Evolutionary conservation across 1,140 invertebrate genomes (phyloP), one percentile per base, ranked within the genome.

Genomic region (Atta colombica): DNA sequence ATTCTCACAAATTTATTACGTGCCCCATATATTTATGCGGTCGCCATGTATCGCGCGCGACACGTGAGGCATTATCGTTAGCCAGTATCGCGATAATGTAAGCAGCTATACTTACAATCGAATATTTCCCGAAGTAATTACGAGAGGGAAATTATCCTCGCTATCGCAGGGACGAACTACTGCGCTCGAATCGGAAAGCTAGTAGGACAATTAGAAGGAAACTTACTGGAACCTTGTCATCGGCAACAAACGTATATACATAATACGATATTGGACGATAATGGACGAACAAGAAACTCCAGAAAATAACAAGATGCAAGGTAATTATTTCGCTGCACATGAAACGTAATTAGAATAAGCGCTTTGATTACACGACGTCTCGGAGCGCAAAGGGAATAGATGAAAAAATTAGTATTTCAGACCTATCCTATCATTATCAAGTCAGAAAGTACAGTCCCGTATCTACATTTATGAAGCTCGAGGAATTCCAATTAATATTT

Each of bases 401-500:
- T 84, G 80, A 61, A 84, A 84, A 84, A 84, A 84, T 84, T 84
- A 84, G 69, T 51, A 61, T 61, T 63, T 84, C 69, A 51, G 25
- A 51, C 25, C 45, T 35, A 31, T 84, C 69, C 80, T 51, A 58
- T 75, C 69, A 75, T 84, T 84, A 84, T 74, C 80, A 61, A 75
- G 80, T 84, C 80, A 61, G 80, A 72, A 82, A 71, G 53, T 49
- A 74, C 80, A 61, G 35, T 71, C 51, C 65, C 28, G 66, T 53
- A 72, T 74, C 68, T 74, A 60, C 80, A 75, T 84, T 84, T 84
- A 84, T 61, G 69, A 74, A n/a, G 69, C 80, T 31, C 80, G 25
- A 84, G 80, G 80, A 74, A 84, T 84, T 84, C 69, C 80, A 75
- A 75, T 84, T 84, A 84, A 84, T 84, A 84, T 84, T 84, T 84